Base-by-base conservation (phyloP, 1,140 invertebrate genomes). In the Brachionus rotundiformis region DNA sequence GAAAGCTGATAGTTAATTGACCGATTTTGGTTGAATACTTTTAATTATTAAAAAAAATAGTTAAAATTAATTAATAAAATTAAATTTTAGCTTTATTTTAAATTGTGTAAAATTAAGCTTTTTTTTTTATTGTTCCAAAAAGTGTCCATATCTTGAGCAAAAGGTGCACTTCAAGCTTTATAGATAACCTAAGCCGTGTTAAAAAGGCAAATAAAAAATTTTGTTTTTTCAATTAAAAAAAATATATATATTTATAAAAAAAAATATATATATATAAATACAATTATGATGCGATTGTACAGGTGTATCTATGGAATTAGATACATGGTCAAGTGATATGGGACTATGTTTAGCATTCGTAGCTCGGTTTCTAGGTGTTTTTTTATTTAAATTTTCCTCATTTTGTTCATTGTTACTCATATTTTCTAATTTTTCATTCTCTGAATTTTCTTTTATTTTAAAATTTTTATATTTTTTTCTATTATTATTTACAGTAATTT, bases 1-100 rank as follows among this genome's bases (percentile, higher is more conserved):
- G 87, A 88, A 19, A 88, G 82, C 83, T 87, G 86, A 79, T 87
- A 88, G 82, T 87, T 88, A 83, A 88, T 88, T 3, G 87, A 87
- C 82, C 87, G 87, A 85, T 88, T 87, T 82, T 86, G 79, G 4
- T 81, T 81, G 3, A 33, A 63, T 10, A 41, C 54, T 81, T n/a
- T n/a, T n/a, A n/a, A n/a, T n/a, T n/a, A n/a, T n/a, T n/a, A n/a
- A n/a, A n/a, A n/a, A n/a, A n/a, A n/a, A n/a, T n/a, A n/a, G n/a
- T n/a, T n/a, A n/a, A n/a, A n/a, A n/a, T n/a, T n/a, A n/a, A n/a
- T n/a, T n/a, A 23, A 61, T 25, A 61, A 61, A 54, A 25, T 4
- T 27, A 61, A 27, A 27, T 11, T 61, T 8, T 27, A 27, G 39
- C 11, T 41, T 10, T 41, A 0, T 41, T 1, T 13, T 3, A 11